These are phyloP conservation scores for Dascillus cervinus DNA, from an alignment of 2,888 invertebrate species.

Conservation along the genomic window DNA sequence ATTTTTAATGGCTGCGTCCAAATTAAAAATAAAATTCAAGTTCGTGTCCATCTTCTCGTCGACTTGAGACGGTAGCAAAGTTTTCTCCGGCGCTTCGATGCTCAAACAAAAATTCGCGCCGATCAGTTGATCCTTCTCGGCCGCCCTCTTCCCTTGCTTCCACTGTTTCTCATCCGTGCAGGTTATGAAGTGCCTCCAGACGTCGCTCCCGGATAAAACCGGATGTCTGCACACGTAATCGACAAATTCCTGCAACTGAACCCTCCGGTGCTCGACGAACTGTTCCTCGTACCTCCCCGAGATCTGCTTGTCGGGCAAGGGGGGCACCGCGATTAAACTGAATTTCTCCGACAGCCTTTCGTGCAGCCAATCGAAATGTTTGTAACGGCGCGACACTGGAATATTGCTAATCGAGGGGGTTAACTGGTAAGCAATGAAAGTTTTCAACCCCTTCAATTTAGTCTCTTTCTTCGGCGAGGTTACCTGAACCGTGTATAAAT, in stretches of 20 bases:
- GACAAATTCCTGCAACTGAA: slow-evolving; percentile 92
- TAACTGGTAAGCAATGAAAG: slow-evolving; percentile 93
- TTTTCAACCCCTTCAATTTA: slow-evolving; percentile 95
- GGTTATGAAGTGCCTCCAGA: slow-evolving; percentile 95
- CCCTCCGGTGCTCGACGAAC: slow-evolving; percentile 89
- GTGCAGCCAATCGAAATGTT: slow-evolving; percentile 99
- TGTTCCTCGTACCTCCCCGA: slow-evolving; percentile 96
- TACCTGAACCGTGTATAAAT: slow-evolving; percentile 74
- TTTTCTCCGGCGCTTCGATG: slow-evolving; percentile 75
- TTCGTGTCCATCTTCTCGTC: slow-evolving; percentile 82
- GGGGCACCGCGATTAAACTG: slow-evolving; percentile 90
- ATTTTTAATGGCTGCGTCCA: slow-evolving; percentile 83
- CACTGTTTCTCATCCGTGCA: slow-evolving; percentile 96
- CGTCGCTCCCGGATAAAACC: slow-evolving; percentile 82
- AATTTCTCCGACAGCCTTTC: slow-evolving; percentile 91
- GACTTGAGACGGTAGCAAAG: slow-evolving; percentile 62
- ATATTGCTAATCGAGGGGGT: slow-evolving; percentile 92
- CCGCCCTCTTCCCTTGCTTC: slow-evolving; percentile 93
- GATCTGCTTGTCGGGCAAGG: slow-evolving; percentile 96
- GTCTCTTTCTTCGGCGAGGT: slow-evolving; percentile 96
- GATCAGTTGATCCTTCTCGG: slow-evolving; percentile 87
- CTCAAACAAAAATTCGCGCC: slow-evolving; percentile 89
- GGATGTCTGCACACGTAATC: slow-evolving; percentile 96
- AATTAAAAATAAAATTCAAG: slow-evolving; percentile 68
- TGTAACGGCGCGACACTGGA: slow-evolving; percentile 90